Conservation (phyloP, 2,888 invertebrate genomes). For the Yponomeuta evonymella region DNA sequence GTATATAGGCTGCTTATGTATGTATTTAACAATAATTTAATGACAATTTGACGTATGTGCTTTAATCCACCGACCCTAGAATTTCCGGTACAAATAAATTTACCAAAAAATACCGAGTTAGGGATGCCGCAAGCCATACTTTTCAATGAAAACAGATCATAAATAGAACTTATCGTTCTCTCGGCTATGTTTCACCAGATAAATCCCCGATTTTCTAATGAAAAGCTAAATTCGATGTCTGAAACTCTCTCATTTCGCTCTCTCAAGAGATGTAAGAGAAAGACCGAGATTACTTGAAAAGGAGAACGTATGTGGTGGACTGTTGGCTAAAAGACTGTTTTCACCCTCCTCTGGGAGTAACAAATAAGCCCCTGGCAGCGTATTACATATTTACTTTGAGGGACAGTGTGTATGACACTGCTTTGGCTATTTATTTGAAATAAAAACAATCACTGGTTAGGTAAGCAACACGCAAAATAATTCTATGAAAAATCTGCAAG, state of each 20-base stretch:
- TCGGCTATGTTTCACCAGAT: not conserved
- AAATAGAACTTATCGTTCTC: not conserved
- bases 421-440: not conserved
- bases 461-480: not conserved
- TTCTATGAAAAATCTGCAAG: not conserved
- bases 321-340: not conserved
- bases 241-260: not conserved
- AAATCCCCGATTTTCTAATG: not conserved
- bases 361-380: not conserved
- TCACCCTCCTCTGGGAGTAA: not conserved
- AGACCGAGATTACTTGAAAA: not conserved
- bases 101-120: not conserved
- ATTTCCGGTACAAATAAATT: not conserved
- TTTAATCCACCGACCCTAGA: too few relatives aligned
- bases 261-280: not conserved
- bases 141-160: not conserved
- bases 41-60: too few relatives aligned
- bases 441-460: not conserved
- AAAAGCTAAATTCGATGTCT: not conserved
- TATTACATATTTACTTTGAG: constrained; percentile 3
- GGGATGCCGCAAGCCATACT: not conserved
- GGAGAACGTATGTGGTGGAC: too few relatives aligned
- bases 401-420: not conserved
- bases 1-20: too few relatives aligned
- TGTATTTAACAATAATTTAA: too few relatives aligned